phyloP scores from a whole-genome alignment of 1,140 invertebrate genomes.

The Drosophila mojavensis region DNA sequence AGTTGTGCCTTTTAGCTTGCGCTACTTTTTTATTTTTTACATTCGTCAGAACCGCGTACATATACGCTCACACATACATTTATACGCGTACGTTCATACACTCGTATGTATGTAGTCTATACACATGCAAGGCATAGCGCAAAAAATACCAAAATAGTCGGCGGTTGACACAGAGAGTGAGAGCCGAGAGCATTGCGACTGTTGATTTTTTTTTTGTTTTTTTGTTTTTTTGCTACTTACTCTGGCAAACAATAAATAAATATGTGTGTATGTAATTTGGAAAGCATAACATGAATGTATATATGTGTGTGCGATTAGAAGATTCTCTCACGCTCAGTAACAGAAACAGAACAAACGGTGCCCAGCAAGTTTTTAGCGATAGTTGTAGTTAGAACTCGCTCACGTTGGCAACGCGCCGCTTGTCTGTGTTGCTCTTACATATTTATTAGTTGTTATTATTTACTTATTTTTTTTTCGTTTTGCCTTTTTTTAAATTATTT shows the following conservation, averaged over 20 bases:
- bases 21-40: constrained; percentile 36
- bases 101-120: constrained; percentile 47
- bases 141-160: constrained; percentile 59
- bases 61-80: constrained; percentile 22
- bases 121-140: constrained; percentile 52
- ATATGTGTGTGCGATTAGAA: constrained; percentile 45
- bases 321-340: constrained; percentile 51
- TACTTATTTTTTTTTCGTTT: constrained; percentile 30
- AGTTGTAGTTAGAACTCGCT: constrained; percentile 54
- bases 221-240: constrained; percentile 40
- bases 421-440: constrained; percentile 15
- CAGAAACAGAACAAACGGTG: constrained; percentile 35
- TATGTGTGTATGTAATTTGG: constrained; percentile 40
- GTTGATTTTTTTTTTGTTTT: constrained; percentile 37
- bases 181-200: constrained; percentile 28
- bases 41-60: constrained; percentile 44
- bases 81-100: constrained; percentile 12
- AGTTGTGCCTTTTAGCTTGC: constrained; percentile 32
- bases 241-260: constrained; percentile 50
- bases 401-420: constrained; percentile 47
- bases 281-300: constrained; percentile 41
- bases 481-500: constrained; percentile 4
- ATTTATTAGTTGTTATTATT: constrained; percentile 46
- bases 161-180: constrained; percentile 49
- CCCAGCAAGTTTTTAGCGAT: constrained; percentile 44